These are phyloP conservation scores for Eulacestoma nigropectus DNA, from an alignment of 2,113 vertebrate genomes.

Conservation along the genomic window DNA sequence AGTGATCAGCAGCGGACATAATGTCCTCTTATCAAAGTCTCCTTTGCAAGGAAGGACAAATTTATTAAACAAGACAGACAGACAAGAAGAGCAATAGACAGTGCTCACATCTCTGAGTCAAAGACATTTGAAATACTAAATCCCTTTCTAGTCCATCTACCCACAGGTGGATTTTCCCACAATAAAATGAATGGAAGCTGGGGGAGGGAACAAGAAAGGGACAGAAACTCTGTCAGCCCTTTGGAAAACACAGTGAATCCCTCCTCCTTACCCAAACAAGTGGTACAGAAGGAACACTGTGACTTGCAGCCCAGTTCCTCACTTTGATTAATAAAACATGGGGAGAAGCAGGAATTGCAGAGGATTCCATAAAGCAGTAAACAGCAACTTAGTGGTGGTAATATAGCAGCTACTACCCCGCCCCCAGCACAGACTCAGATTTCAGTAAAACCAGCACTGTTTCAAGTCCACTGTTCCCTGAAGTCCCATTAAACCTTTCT, in stretches of 20 bases:
- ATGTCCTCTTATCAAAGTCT: background rate
- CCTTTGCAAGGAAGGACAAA: background rate
- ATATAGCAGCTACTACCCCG: background rate
- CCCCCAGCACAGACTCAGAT: background rate
- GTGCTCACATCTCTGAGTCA: background rate
- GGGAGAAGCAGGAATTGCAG: background rate
- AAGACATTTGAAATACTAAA: background rate
- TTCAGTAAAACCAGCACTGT: background rate
- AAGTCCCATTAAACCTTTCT: background rate
- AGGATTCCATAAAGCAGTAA: constrained; percentile 16
- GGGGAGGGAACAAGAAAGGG: background rate
- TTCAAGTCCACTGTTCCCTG: background rate
- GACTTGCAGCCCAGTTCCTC: background rate
- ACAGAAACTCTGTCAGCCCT: background rate
- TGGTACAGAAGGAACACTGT: background rate
- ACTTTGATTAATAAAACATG: constrained; percentile 28
- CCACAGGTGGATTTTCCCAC: background rate
- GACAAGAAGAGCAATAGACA: background rate
- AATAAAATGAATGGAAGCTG: background rate
- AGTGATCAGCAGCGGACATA: background rate
- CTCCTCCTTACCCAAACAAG: background rate
- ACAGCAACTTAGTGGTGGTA: background rate
- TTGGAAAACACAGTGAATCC: background rate
- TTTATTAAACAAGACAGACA: background rate
- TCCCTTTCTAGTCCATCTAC: background rate